Evolutionary conservation across 2,888 invertebrate species (phyloP).

Genomic region (Mimachlamys varia): DNA sequence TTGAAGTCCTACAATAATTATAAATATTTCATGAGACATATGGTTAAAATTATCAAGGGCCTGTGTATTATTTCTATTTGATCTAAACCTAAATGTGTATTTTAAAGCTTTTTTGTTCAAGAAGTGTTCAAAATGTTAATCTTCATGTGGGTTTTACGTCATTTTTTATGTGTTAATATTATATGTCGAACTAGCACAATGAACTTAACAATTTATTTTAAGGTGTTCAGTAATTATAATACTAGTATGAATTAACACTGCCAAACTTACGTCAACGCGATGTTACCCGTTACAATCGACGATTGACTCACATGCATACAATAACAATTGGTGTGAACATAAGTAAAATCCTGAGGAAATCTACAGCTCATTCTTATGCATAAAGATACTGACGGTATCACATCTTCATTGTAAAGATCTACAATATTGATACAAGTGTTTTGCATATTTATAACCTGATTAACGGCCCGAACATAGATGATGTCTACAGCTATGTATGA

Average conservation of each 20-base stretch:
- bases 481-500: background rate
- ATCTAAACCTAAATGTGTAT: background rate
- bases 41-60: background rate
- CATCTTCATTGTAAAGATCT: conserved; percentile 1
- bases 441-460: conserved; percentile 32
- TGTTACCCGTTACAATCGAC: background rate
- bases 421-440: conserved; percentile 34
- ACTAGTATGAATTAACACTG: background rate
- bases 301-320: background rate
- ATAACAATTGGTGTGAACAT: background rate
- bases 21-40: background rate
- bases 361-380: background rate
- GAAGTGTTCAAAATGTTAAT: background rate
- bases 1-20: background rate
- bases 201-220: background rate
- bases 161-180: background rate
- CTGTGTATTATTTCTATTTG: background rate
- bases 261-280: background rate
- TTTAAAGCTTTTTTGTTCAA: background rate
- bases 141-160: background rate
- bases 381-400: background rate
- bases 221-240: background rate
- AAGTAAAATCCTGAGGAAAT: background rate
- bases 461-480: conserved; percentile 16
- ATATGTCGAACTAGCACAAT: conserved; percentile 4